These are phyloP conservation scores for Gadus macrocephalus DNA, from an alignment of 2,113 vertebrate species.

Conservation along the genomic window DNA sequence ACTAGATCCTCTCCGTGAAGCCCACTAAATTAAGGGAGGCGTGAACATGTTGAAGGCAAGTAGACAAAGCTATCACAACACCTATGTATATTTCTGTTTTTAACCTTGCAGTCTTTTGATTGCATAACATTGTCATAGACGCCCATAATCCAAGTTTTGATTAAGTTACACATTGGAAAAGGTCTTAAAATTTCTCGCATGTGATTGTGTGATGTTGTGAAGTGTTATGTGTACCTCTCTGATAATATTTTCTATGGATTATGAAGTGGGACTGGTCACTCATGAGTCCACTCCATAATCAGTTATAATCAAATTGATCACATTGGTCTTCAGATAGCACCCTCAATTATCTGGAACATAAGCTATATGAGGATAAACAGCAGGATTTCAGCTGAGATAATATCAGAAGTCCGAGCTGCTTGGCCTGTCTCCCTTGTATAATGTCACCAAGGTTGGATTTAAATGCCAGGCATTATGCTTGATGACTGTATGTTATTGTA, in stretches of 20 bases:
- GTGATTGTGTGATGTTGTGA: too few species aligned
- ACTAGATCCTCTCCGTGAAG: constrained; percentile 33
- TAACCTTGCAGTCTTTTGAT: constrained; percentile 33
- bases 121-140: constrained; percentile 23
- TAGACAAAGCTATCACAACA: constrained; percentile 19
- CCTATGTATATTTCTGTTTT: constrained; percentile 32
- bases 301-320: too few species aligned
- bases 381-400: constrained; percentile 1
- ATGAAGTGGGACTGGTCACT: too few species aligned
- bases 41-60: constrained; percentile 37
- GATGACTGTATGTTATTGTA: not conserved
- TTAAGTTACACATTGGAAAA: constrained; percentile 5
- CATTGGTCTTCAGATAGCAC: too few species aligned
- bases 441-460: constrained; percentile 11
- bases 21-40: constrained; percentile 23
- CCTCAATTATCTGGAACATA: too few species aligned
- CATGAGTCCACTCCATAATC: too few species aligned
- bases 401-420: constrained; percentile 20
- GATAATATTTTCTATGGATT: too few species aligned
- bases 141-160: not conserved
- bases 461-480: not conserved
- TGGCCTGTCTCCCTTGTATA: not conserved
- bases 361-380: too few species aligned
- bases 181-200: too few species aligned
- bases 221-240: too few species aligned